Conservation (phyloP, 2,888 invertebrate genomes). For the Rhaphigaster nebulosa region DNA sequence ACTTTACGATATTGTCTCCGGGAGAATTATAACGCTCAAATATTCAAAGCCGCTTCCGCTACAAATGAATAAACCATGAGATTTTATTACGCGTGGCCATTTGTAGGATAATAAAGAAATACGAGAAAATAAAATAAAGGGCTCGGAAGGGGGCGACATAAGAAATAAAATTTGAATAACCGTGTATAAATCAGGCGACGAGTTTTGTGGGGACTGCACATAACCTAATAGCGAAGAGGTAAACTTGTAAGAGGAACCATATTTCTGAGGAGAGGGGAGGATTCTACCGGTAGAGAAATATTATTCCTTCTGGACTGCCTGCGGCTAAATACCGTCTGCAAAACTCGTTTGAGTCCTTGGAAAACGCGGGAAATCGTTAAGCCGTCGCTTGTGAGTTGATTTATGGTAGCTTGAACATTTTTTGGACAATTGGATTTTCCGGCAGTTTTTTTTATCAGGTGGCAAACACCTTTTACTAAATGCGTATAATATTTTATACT, state of each 20-base stretch:
- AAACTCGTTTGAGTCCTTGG: conserved; percentile 22
- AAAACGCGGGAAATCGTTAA: conserved; percentile 13
- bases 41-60: neutral
- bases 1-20: neutral
- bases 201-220: neutral
- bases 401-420: neutral
- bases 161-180: conserved; percentile 36
- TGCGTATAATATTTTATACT: neutral
- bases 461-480: neutral
- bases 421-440: conserved; percentile 26
- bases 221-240: conserved; percentile 11
- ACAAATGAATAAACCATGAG: conserved; percentile 23
- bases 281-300: neutral
- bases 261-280: neutral
- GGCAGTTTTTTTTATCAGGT: neutral
- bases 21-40: neutral
- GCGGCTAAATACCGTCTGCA: conserved; percentile 16
- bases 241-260: conserved; percentile 33
- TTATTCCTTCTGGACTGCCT: neutral
- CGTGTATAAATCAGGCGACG: neutral
- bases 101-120: conserved; percentile 26
- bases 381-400: conserved; percentile 26
- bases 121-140: conserved; percentile 31
- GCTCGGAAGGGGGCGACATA: neutral
- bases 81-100: neutral